These are phyloP conservation scores for Struthio camelus DNA, from an alignment of 2,113 vertebrate species.

Conservation along the genomic window DNA sequence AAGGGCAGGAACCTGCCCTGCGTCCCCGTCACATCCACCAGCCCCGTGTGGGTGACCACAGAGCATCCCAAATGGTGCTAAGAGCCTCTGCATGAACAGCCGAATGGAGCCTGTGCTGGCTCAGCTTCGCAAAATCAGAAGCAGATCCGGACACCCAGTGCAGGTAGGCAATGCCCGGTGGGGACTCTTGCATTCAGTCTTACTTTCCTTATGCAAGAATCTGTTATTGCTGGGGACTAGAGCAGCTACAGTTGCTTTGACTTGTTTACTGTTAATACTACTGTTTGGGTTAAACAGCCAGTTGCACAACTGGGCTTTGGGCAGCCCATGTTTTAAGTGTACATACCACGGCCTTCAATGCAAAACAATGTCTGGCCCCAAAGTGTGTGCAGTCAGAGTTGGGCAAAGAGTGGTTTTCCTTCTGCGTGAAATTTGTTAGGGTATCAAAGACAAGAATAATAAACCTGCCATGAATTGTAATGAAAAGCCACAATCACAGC, in stretches of 20 bases:
- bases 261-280: background rate
- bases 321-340: background rate
- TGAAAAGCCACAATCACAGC: constrained; percentile 10
- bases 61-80: background rate
- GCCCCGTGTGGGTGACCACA: fast-evolving
- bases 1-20: background rate
- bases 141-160: background rate
- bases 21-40: background rate
- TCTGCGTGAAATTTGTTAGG: background rate
- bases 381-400: background rate
- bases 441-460: constrained; percentile 24
- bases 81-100: background rate
- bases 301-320: background rate
- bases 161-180: background rate
- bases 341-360: background rate
- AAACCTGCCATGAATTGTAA: constrained; percentile 20
- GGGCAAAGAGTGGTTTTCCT: background rate
- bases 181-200: background rate
- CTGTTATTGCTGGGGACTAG: background rate
- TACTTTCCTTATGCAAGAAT: background rate
- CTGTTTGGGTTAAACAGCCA: constrained; percentile 10
- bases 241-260: background rate
- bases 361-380: background rate
- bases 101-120: fast-evolving
- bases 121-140: background rate